These are phyloP conservation scores for Sthenelais limicola DNA, from an alignment of 2,888 invertebrate species.

Conservation along the genomic window DNA sequence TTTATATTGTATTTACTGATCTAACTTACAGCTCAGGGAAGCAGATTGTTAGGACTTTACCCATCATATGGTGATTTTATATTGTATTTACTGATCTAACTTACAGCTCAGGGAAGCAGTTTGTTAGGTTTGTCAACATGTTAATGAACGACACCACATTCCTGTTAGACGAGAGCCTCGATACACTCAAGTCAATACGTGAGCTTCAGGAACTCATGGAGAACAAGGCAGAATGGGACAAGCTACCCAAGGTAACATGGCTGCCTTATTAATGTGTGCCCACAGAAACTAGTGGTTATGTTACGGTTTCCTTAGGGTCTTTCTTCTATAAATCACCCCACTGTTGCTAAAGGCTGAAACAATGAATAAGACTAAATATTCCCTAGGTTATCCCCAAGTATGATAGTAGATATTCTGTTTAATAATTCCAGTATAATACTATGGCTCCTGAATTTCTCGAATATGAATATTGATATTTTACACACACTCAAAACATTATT, in stretches of 20 bases:
- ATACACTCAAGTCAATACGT: constrained; percentile 82
- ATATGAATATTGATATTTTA: no score
- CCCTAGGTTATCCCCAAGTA: no score
- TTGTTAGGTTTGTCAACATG: constrained; percentile 97
- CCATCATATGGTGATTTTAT: no score
- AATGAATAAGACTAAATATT: no score
- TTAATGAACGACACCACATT: constrained; percentile 98
- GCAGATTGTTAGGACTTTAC: not conserved
- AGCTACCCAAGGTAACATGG: constrained; percentile 73
- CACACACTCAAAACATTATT: no score
- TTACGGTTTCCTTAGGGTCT: not conserved
- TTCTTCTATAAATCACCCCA: no score
- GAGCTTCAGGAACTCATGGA: constrained; percentile 88
- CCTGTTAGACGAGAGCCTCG: constrained; percentile 94
- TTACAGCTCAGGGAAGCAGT: constrained; percentile 70
- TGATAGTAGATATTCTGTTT: no score
- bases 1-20: no score
- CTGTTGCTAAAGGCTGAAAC: no score
- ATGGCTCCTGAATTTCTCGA: no score
- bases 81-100: not conserved
- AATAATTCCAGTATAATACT: no score
- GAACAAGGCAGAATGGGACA: constrained; percentile 80
- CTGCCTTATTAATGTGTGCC: not conserved
- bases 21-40: not conserved
- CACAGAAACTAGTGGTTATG: not conserved